phyloP scores from a whole-genome alignment of 2,888 invertebrate genomes.

The Morpho deidamia region DNA sequence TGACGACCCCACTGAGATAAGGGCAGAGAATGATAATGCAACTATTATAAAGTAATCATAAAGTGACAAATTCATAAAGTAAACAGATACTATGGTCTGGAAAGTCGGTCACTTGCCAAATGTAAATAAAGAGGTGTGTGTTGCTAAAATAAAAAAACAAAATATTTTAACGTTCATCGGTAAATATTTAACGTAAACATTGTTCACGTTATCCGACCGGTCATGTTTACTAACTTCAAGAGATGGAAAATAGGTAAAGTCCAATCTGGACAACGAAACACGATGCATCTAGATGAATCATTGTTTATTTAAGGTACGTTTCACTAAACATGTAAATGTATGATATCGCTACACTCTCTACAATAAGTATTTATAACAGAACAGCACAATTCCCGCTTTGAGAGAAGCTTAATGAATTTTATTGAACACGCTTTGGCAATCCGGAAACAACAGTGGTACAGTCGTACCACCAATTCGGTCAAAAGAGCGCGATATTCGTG shows the following conservation, averaged over 20 bases:
- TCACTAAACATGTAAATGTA: neutral
- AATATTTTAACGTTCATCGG: constrained; percentile 1
- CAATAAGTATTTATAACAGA: too few relatives aligned
- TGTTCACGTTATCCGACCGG: constrained; percentile 1
- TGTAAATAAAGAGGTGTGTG: neutral
- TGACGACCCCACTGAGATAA: too few relatives aligned
- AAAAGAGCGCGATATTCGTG: too few relatives aligned
- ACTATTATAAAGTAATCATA: too few relatives aligned
- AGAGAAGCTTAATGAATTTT: too few relatives aligned
- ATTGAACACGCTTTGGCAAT: too few relatives aligned
- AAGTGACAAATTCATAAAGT: too few relatives aligned
- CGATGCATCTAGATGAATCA: constrained; percentile 38
- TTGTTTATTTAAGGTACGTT: constrained; percentile 9
- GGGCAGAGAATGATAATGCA: too few relatives aligned
- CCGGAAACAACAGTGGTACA: too few relatives aligned
- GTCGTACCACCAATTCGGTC: too few relatives aligned
- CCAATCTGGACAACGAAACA: constrained; percentile 11
- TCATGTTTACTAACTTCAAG: constrained; percentile 6
- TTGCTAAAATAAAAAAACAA: neutral
- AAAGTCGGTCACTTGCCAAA: constrained; percentile 1
- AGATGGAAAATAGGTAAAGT: constrained; percentile 6
- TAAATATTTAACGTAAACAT: constrained; percentile 1
- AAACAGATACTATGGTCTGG: neutral
- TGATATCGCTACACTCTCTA: too few relatives aligned
- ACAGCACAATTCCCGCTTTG: too few relatives aligned